These are phyloP conservation scores for Drosophila algonquin DNA, from an alignment of 2,888 invertebrate genomes.

Conservation along the genomic window DNA sequence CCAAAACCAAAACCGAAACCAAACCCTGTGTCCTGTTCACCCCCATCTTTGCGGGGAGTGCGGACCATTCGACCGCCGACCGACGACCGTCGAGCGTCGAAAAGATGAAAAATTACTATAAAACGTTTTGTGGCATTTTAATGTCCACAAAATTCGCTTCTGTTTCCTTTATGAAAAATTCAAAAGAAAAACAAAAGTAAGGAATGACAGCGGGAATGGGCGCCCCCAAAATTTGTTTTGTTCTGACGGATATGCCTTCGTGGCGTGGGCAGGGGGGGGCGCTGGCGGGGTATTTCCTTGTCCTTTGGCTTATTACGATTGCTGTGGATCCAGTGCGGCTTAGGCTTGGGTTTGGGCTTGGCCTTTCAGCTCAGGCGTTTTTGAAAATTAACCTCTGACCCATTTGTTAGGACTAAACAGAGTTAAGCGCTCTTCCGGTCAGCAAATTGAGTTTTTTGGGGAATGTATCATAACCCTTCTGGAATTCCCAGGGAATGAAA, in stretches of 20 bases:
- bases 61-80: constrained; percentile 16
- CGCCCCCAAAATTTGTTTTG: constrained; percentile 10
- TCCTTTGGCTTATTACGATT: constrained; percentile 7
- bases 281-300: constrained; percentile 12
- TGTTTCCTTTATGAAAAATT: constrained; percentile 65
- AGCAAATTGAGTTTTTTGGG: not conserved
- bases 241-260: constrained; percentile 1
- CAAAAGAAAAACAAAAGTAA: constrained; percentile 64
- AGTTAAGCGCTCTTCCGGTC: constrained; percentile 6
- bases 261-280: too few relatives aligned
- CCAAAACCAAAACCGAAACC: not conserved
- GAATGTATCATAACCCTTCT: constrained; percentile 1
- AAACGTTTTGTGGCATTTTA: constrained; percentile 81
- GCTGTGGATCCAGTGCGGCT: not conserved
- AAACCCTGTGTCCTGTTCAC: not conserved
- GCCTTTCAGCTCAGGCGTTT: not conserved
- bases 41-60: not conserved
- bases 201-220: constrained; percentile 21
- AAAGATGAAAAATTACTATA: constrained; percentile 81
- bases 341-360: not conserved
- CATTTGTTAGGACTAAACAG: constrained; percentile 14
- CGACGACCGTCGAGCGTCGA: constrained; percentile 28
- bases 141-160: constrained; percentile 70
- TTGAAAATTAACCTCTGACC: constrained; percentile 9
- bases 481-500: not conserved